Evolutionary conservation across 2,797 vertebrate genomes (phyloP).

Genomic region (Sebastes baramenuke): DNA sequence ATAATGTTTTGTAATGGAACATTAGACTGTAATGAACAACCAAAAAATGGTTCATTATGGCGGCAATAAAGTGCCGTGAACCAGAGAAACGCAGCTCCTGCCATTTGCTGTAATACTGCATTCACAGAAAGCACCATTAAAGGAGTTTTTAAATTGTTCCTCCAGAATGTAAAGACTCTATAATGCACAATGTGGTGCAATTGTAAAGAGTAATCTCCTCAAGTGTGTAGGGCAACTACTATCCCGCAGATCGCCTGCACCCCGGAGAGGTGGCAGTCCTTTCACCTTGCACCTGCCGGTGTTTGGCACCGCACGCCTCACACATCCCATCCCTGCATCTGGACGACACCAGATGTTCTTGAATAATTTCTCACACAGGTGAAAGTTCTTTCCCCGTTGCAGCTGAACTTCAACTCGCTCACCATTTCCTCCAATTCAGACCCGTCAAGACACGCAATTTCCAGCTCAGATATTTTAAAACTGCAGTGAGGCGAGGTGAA

Average conservation of each 20-base stretch:
- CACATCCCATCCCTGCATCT: slow-evolving; percentile 66
- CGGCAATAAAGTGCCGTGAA: slow-evolving; percentile 57
- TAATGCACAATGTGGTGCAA: slow-evolving; percentile 46
- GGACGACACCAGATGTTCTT: slow-evolving; percentile 74
- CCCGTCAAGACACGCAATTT: slow-evolving; percentile 18
- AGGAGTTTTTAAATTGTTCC: slow-evolving; percentile 40
- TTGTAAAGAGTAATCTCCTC: slow-evolving; percentile 32
- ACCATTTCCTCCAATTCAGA: slow-evolving; percentile 22
- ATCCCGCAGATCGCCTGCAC: slow-evolving; percentile 47
- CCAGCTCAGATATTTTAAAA: slow-evolving; percentile 19
- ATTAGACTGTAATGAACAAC: slow-evolving; percentile 69
- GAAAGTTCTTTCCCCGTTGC: slow-evolving; percentile 53
- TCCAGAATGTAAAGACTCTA: slow-evolving; percentile 42
- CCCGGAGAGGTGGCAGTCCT: slow-evolving; percentile 57
- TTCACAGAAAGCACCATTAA: slow-evolving; percentile 41
- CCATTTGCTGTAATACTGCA: slow-evolving; percentile 52
- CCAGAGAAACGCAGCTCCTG: slow-evolving; percentile 48
- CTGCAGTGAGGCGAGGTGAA: slow-evolving; percentile 4
- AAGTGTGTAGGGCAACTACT: slow-evolving; percentile 47
- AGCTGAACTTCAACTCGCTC: slow-evolving; percentile 34
- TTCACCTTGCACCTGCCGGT: slow-evolving; percentile 70
- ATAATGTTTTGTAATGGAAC: slow-evolving; percentile 72
- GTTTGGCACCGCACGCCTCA: slow-evolving; percentile 53
- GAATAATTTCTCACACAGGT: slow-evolving; percentile 72
- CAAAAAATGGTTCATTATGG: slow-evolving; percentile 66